Percentiles rank a stretch among this genome's conserved stretches.
Evolutionary conservation across 64 coral and sea anemone genomes (phyloP).

Genomic region (Anthopleura sola): DNA sequence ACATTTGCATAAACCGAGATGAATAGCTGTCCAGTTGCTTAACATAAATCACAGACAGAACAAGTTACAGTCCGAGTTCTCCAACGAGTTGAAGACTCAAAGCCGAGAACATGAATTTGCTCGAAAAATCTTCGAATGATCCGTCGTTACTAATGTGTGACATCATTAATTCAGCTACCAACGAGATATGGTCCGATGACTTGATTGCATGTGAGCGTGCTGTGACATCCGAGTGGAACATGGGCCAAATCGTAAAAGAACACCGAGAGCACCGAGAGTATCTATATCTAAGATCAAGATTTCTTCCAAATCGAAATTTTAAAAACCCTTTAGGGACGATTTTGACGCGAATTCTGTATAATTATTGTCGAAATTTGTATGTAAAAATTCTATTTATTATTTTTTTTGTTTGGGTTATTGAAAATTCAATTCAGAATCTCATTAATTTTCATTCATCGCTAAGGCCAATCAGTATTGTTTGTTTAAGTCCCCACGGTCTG

Average conservation of each 20-base stretch:
- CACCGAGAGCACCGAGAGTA: too few species aligned
- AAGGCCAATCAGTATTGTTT: neutral
- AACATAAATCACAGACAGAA: neutral
- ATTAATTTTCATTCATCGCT: neutral
- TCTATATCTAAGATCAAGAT: neutral
- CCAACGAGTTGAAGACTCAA: neutral
- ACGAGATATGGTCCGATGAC: neutral
- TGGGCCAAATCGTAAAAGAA: neutral
- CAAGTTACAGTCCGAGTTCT: neutral
- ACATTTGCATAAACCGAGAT: constrained; percentile 11
- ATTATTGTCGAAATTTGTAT: neutral
- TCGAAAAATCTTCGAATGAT: neutral
- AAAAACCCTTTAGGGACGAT: too few species aligned
- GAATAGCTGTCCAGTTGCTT: neutral
- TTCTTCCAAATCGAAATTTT: neutral
- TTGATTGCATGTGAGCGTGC: neutral
- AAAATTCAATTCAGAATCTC: neutral
- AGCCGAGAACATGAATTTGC: neutral
- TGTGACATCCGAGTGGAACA: neutral
- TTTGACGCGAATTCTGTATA: too few species aligned
- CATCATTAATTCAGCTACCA: neutral
- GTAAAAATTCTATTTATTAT: neutral
- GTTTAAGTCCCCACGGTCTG: neutral
- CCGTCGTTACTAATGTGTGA: neutral
- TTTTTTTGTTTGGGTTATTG: neutral